Percentiles rank a stretch among this genome's conserved stretches.
These are phyloP conservation scores for Cricetomys ansorgei DNA, from an alignment of 2,113 vertebrate genomes.

Conservation along the genomic window DNA sequence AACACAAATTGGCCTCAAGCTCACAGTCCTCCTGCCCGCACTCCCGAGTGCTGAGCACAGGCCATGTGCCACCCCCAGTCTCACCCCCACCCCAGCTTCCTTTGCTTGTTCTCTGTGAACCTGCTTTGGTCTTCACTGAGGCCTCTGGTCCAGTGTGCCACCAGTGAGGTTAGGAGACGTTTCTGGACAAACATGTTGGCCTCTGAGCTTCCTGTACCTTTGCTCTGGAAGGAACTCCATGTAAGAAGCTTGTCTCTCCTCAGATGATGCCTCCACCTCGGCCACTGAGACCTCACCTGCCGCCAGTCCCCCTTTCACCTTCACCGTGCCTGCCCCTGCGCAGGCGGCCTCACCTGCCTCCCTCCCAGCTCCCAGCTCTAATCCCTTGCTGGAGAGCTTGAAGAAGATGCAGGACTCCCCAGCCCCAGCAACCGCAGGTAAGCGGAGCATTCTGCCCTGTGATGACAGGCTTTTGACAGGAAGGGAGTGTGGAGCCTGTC, in stretches of 20 bases:
- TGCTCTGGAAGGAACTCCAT: neutral
- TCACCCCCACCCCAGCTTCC: neutral
- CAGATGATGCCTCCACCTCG: slow-evolving; percentile 73
- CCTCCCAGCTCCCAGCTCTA: neutral
- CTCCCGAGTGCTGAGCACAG: neutral
- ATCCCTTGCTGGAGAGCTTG: slow-evolving; percentile 84
- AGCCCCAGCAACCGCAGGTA: slow-evolving; percentile 54
- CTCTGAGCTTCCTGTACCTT: neutral
- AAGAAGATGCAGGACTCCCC: slow-evolving; percentile 86
- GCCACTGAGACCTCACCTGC: slow-evolving; percentile 50
- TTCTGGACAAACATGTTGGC: neutral
- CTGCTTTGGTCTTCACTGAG: neutral
- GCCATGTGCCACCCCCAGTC: too few relatives aligned
- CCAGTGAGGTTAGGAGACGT: neutral
- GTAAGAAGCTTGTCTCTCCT: neutral
- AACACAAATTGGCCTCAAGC: neutral
- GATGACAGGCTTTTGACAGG: neutral
- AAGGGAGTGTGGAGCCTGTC: neutral
- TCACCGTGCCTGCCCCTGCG: slow-evolving; percentile 46
- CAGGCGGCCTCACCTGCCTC: neutral
- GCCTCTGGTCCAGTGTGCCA: neutral
- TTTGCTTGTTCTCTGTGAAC: neutral
- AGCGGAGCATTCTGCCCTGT: neutral
- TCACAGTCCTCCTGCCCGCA: neutral
- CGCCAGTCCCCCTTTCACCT: neutral